These are phyloP conservation scores for Nysson spinosus DNA, from an alignment of 2,888 invertebrate species.

Conservation along the genomic window DNA sequence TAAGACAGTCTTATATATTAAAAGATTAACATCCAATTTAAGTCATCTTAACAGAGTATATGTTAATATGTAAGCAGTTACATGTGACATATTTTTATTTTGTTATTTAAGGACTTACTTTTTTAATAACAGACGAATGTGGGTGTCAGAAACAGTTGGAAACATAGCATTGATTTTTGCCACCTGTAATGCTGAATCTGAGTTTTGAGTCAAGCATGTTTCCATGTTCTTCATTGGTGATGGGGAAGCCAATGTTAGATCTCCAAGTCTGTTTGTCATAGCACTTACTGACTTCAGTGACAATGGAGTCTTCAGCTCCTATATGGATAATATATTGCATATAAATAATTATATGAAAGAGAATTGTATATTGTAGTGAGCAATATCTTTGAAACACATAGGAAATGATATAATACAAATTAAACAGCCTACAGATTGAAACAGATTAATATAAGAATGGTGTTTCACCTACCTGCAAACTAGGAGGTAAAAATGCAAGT, in stretches of 20 bases:
- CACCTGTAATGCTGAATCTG: constrained; percentile 86
- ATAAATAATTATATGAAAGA: constrained; percentile 7
- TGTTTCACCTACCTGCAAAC: constrained; percentile 68
- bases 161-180: constrained; percentile 92
- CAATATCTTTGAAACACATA: not conserved
- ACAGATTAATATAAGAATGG: constrained; percentile 1
- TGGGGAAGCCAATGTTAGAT: constrained; percentile 73
- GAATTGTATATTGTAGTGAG: not conserved
- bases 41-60: constrained; percentile 6
- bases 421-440: not conserved
- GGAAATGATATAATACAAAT: not conserved
- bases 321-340: constrained; percentile 30
- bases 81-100: too few species aligned
- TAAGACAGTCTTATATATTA: too few species aligned
- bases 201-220: constrained; percentile 81
- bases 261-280: constrained; percentile 73
- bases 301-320: constrained; percentile 75
- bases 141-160: constrained; percentile 93
- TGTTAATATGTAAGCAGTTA: not conserved
- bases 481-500: constrained; percentile 76
- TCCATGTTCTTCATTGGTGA: constrained; percentile 78
- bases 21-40: constrained; percentile 14
- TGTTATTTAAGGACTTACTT: constrained; percentile 85
- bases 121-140: constrained; percentile 90
- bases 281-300: constrained; percentile 72